phyloP scores from a whole-genome alignment of 2,797 vertebrate species.

The Eremophila alpestris region DNA sequence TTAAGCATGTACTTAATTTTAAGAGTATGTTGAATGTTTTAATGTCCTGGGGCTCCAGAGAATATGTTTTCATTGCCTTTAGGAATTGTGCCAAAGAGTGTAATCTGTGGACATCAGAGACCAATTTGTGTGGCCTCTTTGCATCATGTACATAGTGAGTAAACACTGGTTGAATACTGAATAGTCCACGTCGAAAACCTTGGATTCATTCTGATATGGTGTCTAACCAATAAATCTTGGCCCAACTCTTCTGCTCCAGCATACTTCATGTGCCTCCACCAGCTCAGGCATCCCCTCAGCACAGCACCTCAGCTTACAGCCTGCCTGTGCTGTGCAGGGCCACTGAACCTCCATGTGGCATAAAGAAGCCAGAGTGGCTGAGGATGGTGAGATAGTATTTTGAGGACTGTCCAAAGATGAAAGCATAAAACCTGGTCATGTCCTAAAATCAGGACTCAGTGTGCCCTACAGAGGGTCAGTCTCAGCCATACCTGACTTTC shows the following conservation, averaged over 20 bases:
- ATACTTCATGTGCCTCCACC: fast-evolving
- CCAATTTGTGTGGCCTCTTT: not conserved
- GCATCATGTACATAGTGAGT: not conserved
- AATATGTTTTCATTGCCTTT: not conserved
- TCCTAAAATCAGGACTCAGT: not conserved
- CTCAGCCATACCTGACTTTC: not conserved
- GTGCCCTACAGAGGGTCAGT: not conserved
- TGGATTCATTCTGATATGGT: not conserved
- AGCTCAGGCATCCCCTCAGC: not conserved
- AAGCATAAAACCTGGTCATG: not conserved
- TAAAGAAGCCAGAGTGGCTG: not conserved
- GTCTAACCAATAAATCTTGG: not conserved
- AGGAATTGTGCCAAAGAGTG: not conserved
- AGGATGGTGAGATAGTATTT: not conserved
- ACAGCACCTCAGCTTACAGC: not conserved
- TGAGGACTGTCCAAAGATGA: not conserved
- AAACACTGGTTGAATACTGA: not conserved
- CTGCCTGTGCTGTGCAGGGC: fast-evolving
- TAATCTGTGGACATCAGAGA: not conserved
- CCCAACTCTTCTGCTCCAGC: not conserved
- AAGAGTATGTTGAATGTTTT: not conserved
- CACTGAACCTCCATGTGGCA: too few relatives aligned
- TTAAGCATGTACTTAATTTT: not conserved
- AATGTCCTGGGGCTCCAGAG: not conserved
- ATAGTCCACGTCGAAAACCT: not conserved